Evolutionary conservation across 2,888 invertebrate genomes (phyloP).

Genomic region (Scaeva pyrastri): DNA sequence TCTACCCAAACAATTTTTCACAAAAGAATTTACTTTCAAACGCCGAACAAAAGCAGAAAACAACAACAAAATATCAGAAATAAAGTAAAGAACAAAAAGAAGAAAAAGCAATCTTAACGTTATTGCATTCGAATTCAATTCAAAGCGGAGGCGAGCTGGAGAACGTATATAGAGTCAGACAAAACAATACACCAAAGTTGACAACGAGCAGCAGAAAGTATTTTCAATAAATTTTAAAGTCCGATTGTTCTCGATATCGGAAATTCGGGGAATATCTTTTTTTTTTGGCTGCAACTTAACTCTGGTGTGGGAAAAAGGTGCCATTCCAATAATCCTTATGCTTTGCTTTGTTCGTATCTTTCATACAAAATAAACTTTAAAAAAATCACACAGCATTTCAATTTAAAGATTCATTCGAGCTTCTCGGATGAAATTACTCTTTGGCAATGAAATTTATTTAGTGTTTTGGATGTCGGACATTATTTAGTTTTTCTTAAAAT

Average conservation of each 20-base stretch:
- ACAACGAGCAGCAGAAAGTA: conserved; percentile 68
- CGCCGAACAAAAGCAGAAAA: conserved; percentile 66
- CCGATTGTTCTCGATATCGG: conserved; percentile 71
- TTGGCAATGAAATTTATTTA: conserved; percentile 29
- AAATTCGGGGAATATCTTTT: conserved; percentile 52
- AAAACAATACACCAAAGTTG: conserved; percentile 73
- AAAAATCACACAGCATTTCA: conserved; percentile 17
- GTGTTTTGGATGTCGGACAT: conserved; percentile 10
- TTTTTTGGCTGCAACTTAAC: conserved; percentile 69
- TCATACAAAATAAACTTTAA: neutral
- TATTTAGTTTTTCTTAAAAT: neutral
- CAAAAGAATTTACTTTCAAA: conserved; percentile 70
- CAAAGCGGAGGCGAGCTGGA: conserved; percentile 43
- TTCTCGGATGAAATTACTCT: conserved; percentile 50
- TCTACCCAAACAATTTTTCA: conserved; percentile 69
- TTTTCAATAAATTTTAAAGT: conserved; percentile 70
- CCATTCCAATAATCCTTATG: conserved; percentile 63
- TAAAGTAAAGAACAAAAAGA: conserved; percentile 17
- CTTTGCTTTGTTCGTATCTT: conserved; percentile 20
- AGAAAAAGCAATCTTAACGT: conserved; percentile 71
- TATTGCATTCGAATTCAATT: conserved; percentile 75
- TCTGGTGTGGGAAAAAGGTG: conserved; percentile 61
- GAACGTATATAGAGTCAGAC: conserved; percentile 49
- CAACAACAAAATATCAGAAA: conserved; percentile 4
- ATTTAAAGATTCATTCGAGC: conserved; percentile 35